phyloP scores from a whole-genome alignment of 1,140 invertebrate species.

The Fopius arisanus region DNA sequence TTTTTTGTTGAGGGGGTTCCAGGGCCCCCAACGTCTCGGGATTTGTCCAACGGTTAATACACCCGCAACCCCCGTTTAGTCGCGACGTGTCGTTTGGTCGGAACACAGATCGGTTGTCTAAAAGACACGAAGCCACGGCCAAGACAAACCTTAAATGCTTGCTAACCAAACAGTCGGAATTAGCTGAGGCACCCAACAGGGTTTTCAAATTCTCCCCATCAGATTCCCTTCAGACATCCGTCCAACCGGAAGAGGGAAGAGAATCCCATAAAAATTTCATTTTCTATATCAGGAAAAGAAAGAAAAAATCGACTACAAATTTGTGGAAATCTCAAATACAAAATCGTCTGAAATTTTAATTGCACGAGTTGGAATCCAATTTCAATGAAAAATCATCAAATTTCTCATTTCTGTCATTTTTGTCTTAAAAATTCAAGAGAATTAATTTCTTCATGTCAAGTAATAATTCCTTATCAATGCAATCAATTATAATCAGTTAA shows the following conservation, averaged over 20 bases:
- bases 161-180: constrained; percentile 65
- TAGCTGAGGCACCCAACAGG: constrained; percentile 45
- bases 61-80: constrained; percentile 35
- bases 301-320: not conserved
- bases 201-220: not conserved
- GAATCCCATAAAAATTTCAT: not conserved
- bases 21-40: not conserved
- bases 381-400: too few species aligned
- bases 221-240: not conserved
- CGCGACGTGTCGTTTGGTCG: constrained; percentile 58
- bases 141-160: constrained; percentile 67
- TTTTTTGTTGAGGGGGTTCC: not conserved
- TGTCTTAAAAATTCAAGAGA: too few species aligned
- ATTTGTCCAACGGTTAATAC: constrained; percentile 1
- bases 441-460: too few species aligned
- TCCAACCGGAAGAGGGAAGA: not conserved
- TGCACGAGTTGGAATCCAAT: too few species aligned
- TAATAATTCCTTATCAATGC: too few species aligned
- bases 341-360: too few species aligned
- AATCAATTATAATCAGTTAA: too few species aligned
- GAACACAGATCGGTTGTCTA: constrained; percentile 65
- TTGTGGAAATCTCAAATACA: not conserved
- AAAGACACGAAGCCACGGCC: constrained; percentile 64
- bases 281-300: not conserved
- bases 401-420: too few species aligned